Evolutionary conservation across 2,797 vertebrate species (phyloP).

Genomic region (Enteromius mattozi): DNA sequence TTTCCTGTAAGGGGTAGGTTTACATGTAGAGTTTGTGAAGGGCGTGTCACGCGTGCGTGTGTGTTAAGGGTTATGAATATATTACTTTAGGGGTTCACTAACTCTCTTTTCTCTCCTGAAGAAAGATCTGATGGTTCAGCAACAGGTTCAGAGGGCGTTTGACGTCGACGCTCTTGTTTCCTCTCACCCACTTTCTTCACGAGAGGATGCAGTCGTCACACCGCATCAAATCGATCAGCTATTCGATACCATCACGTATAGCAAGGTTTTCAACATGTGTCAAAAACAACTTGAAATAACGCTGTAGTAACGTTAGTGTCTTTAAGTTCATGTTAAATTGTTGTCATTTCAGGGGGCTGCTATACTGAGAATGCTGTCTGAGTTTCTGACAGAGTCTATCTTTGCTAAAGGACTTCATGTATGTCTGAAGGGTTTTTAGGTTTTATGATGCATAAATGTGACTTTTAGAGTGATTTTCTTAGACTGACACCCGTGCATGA

Average conservation of each 20-base stretch:
- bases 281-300: background rate
- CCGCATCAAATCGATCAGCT: constrained; percentile 55
- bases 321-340: background rate
- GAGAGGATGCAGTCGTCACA: constrained; percentile 52
- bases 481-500: background rate
- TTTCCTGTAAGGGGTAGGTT: too few species aligned
- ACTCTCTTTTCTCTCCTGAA: constrained; percentile 44
- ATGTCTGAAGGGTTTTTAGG: background rate
- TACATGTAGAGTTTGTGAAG: too few species aligned
- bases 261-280: constrained; percentile 58
- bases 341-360: constrained; percentile 76
- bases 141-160: constrained; percentile 72
- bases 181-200: constrained; percentile 64
- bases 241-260: constrained; percentile 66
- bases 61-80: background rate
- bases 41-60: too few species aligned
- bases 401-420: constrained; percentile 78
- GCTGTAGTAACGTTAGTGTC: background rate
- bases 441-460: background rate
- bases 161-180: constrained; percentile 55
- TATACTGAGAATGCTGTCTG: constrained; percentile 90
- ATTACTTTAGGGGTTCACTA: background rate
- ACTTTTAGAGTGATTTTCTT: background rate
- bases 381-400: constrained; percentile 81
- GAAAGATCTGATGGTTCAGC: constrained; percentile 75